Conservation (phyloP, 2,113 vertebrate genomes). For the Pterophyllum scalare region DNA sequence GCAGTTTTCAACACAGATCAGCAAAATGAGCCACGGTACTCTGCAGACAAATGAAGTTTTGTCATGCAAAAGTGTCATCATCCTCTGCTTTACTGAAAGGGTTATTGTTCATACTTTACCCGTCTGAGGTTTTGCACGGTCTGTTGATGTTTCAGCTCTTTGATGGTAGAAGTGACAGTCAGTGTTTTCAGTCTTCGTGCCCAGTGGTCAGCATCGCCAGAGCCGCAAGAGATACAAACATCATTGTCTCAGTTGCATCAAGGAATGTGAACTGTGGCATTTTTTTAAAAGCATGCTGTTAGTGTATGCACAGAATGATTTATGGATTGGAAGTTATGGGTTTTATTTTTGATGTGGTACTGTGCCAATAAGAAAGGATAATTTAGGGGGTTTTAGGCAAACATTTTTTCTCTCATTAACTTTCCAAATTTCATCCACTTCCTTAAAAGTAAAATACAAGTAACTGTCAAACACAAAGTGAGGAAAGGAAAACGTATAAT, state of each 20-base stretch:
- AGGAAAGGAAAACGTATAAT: background rate
- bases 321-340: slow-evolving; percentile 43
- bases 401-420: slow-evolving; percentile 21
- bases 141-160: slow-evolving; percentile 61
- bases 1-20: slow-evolving; percentile 18
- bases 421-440: slow-evolving; percentile 6
- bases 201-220: slow-evolving; percentile 60
- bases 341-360: slow-evolving; percentile 51
- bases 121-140: slow-evolving; percentile 47
- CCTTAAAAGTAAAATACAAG: slow-evolving; percentile 2
- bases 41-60: slow-evolving; percentile 53
- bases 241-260: slow-evolving; percentile 55
- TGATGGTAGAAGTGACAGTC: slow-evolving; percentile 55
- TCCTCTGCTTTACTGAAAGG: slow-evolving; percentile 26
- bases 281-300: slow-evolving; percentile 60
- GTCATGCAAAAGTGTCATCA: slow-evolving; percentile 62
- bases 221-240: slow-evolving; percentile 70
- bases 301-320: slow-evolving; percentile 50
- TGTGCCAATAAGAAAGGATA: slow-evolving; percentile 34
- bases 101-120: slow-evolving; percentile 47
- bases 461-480: slow-evolving; percentile 39
- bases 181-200: slow-evolving; percentile 52
- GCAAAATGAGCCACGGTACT: slow-evolving; percentile 6
- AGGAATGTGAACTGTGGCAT: slow-evolving; percentile 55
- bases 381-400: slow-evolving; percentile 18